Evolutionary conservation across 2,888 invertebrate species (phyloP).

Genomic region (Eumerus sabulonum): DNA sequence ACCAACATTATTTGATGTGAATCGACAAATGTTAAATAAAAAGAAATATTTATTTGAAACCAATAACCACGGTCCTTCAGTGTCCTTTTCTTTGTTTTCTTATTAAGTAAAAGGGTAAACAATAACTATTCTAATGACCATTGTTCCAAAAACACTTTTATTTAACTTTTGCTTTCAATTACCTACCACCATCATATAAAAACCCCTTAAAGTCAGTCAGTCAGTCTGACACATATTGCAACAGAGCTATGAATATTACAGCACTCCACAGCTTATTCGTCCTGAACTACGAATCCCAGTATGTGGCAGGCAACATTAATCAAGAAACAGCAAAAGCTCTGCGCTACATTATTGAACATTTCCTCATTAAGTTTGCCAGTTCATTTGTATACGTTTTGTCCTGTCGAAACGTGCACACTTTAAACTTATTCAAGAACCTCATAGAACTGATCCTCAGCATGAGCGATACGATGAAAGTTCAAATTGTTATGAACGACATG

Average conservation of each 20-base stretch:
- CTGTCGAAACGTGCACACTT: slow-evolving; percentile 66
- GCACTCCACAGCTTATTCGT: background rate
- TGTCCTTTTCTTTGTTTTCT: too few relatives aligned
- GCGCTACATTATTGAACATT: slow-evolving; percentile 70
- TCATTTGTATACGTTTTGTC: slow-evolving; percentile 71
- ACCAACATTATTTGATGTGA: background rate
- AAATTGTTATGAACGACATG: slow-evolving; percentile 70
- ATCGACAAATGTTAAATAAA: background rate
- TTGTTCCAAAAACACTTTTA: too few relatives aligned
- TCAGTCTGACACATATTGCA: background rate
- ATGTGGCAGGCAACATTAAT: slow-evolving; percentile 60
- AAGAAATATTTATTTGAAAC: background rate
- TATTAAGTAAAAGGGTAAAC: too few relatives aligned
- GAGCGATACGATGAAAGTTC: slow-evolving; percentile 69
- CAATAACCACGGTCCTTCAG: background rate
- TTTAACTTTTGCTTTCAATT: too few relatives aligned
- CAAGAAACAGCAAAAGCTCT: slow-evolving; percentile 70
- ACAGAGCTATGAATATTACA: slow-evolving; percentile 17
- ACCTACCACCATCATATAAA: too few relatives aligned
- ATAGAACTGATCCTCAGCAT: slow-evolving; percentile 70
- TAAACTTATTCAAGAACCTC: slow-evolving; percentile 70
- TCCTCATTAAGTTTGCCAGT: slow-evolving; percentile 70
- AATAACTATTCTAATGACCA: too few relatives aligned
- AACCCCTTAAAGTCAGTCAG: too few relatives aligned
- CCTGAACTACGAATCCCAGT: too few relatives aligned